These are phyloP conservation scores for Himalopsyche anomala DNA, from an alignment of 2,888 invertebrate genomes.

Conservation along the genomic window DNA sequence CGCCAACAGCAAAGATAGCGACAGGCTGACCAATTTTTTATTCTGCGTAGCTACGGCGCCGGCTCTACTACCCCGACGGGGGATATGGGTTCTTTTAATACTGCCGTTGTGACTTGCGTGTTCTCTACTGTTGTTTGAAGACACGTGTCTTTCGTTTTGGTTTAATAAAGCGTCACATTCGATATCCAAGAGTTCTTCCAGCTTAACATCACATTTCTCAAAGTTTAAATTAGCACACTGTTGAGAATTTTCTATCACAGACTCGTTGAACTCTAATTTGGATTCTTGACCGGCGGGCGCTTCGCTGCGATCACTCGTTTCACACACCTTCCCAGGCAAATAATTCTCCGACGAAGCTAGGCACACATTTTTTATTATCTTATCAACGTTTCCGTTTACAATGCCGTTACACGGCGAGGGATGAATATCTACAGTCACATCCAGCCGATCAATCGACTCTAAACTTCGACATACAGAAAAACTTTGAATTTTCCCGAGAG, in stretches of 20 bases:
- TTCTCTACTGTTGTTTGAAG: constrained; percentile 1
- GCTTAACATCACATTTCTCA: constrained; percentile 22
- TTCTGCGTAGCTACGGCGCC: constrained; percentile 61
- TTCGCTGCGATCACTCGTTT: background rate
- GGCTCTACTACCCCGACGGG: constrained; percentile 47
- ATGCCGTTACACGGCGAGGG: constrained; percentile 51
- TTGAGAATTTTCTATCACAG: constrained; percentile 60
- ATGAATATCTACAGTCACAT: constrained; percentile 62
- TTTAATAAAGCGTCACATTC: constrained; percentile 39
- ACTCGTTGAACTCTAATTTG: constrained; percentile 51
- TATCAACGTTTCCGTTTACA: background rate
- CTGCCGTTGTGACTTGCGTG: background rate
- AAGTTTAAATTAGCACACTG: constrained; percentile 52
- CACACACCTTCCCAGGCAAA: background rate
- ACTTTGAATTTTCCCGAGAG: constrained; percentile 47
- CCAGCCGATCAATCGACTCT: constrained; percentile 52
- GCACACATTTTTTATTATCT: constrained; percentile 38
- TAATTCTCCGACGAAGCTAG: constrained; percentile 4
- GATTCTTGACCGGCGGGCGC: background rate
- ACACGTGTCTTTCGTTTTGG: background rate
- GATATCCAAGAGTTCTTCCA: constrained; percentile 48
- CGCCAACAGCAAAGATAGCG: constrained; percentile 79
- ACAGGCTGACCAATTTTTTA: constrained; percentile 78
- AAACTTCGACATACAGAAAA: constrained; percentile 51
- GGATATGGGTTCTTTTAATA: constrained; percentile 10